A percentile compares a stretch with the other conserved stretches of the same genome.
phyloP scores from a whole-genome alignment of 2,888 invertebrate genomes.

The Abrostola triplasia region DNA sequence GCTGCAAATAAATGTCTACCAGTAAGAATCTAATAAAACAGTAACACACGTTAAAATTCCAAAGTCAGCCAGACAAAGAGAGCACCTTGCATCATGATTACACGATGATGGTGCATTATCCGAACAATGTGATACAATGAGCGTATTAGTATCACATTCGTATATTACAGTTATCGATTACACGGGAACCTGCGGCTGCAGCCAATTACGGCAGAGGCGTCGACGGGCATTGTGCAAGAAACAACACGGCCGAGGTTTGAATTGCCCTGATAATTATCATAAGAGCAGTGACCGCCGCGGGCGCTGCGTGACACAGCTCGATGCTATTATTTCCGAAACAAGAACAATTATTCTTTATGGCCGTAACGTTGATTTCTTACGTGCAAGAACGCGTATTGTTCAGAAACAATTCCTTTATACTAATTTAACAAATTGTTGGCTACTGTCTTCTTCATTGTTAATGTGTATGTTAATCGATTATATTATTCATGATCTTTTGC shows the following conservation, averaged over 20 bases:
- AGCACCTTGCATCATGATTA: constrained; percentile 7
- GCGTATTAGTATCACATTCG: constrained; percentile 34
- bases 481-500: constrained; percentile 13
- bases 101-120: constrained; percentile 35
- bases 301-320: constrained; percentile 67
- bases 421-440: constrained; percentile 48
- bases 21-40: neutral
- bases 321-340: constrained; percentile 69
- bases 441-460: constrained; percentile 36
- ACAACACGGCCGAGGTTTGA: constrained; percentile 67
- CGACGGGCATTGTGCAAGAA: constrained; percentile 71
- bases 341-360: constrained; percentile 68
- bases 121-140: constrained; percentile 19
- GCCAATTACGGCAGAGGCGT: constrained; percentile 62
- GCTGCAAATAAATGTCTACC: neutral
- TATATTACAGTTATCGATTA: constrained; percentile 59
- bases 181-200: constrained; percentile 56
- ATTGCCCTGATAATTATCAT: constrained; percentile 65
- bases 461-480: constrained; percentile 17
- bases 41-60: neutral
- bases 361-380: constrained; percentile 61
- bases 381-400: constrained; percentile 49
- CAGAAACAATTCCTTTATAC: constrained; percentile 41
- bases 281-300: constrained; percentile 75
- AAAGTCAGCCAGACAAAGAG: neutral